A percentile compares a stretch with the other conserved stretches of the same genome.
Evolutionary conservation across 2,888 invertebrate species (phyloP).

Genomic region (Sinopyrophorus schimmeli): DNA sequence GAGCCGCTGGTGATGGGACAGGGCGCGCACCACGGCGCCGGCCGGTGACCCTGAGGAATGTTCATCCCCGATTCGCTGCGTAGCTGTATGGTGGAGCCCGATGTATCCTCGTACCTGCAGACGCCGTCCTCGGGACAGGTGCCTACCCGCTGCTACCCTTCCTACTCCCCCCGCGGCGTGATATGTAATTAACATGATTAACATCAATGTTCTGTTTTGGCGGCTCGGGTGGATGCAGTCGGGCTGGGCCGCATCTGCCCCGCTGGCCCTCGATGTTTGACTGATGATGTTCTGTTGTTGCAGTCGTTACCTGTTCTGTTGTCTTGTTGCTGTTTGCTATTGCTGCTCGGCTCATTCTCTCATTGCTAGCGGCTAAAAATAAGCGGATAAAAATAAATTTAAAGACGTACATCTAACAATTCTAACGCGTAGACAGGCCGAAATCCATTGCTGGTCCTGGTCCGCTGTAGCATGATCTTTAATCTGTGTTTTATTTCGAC

Average conservation of each 20-base stretch:
- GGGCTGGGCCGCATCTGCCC: slow-evolving; percentile 37
- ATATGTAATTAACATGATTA: slow-evolving; percentile 60
- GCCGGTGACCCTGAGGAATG: slow-evolving; percentile 65
- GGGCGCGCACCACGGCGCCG: slow-evolving; percentile 50
- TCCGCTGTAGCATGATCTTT: slow-evolving; percentile 28
- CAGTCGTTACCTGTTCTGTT: slow-evolving; percentile 49
- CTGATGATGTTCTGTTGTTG: slow-evolving; percentile 41
- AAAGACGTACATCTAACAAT: slow-evolving; percentile 44
- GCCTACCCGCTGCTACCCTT: slow-evolving; percentile 63
- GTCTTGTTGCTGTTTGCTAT: slow-evolving; percentile 39
- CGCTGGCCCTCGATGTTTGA: slow-evolving; percentile 49
- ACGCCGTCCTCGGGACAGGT: slow-evolving; percentile 96
- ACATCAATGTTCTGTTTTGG: slow-evolving; percentile 56
- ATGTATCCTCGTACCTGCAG: slow-evolving; percentile 92
- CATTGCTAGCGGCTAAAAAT: slow-evolving; percentile 53
- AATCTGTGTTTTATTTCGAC: slow-evolving; percentile 19
- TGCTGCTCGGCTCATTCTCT: slow-evolving; percentile 44
- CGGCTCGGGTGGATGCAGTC: slow-evolving; percentile 40
- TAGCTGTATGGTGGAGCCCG: slow-evolving; percentile 95
- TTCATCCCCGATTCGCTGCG: slow-evolving; percentile 91
- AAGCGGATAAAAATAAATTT: slow-evolving; percentile 51
- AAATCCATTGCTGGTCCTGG: slow-evolving; percentile 34
- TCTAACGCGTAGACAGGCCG: slow-evolving; percentile 40
- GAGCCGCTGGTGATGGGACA: slow-evolving; percentile 49
- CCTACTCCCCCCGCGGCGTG: slow-evolving; percentile 57